phyloP scores from a whole-genome alignment of 1,140 invertebrate species.

The Drosophila busckii region DNA sequence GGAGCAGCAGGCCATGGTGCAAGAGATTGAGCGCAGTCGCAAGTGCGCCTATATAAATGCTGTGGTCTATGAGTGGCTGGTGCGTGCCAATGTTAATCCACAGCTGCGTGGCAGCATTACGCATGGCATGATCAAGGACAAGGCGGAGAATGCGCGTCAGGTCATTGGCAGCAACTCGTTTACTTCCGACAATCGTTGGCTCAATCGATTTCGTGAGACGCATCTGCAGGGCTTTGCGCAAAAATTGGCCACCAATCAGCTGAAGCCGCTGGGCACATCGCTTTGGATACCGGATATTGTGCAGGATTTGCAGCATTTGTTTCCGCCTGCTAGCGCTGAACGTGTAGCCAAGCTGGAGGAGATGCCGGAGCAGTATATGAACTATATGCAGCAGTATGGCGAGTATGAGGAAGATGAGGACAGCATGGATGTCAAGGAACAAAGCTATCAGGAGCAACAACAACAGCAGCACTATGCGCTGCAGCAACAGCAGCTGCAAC shows the following conservation, averaged over 20 bases:
- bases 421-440: slow-evolving; percentile 62
- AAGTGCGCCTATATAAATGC: slow-evolving; percentile 76
- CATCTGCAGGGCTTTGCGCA: slow-evolving; percentile 71
- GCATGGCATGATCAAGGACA: slow-evolving; percentile 77
- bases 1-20: slow-evolving; percentile 70
- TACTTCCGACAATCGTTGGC: slow-evolving; percentile 71
- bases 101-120: slow-evolving; percentile 71
- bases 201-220: slow-evolving; percentile 71
- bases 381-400: slow-evolving; percentile 73
- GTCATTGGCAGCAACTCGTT: slow-evolving; percentile 67
- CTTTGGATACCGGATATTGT: slow-evolving; percentile 74
- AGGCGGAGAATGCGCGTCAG: slow-evolving; percentile 63
- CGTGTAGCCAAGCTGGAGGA: slow-evolving; percentile 70
- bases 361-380: slow-evolving; percentile 71
- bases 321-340: slow-evolving; percentile 67
- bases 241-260: slow-evolving; percentile 64
- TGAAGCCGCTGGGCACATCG: slow-evolving; percentile 62
- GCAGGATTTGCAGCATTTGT: slow-evolving; percentile 64
- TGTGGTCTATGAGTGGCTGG: slow-evolving; percentile 72
- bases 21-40: slow-evolving; percentile 67
- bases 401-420: slow-evolving; percentile 73
- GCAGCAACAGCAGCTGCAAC: slow-evolving; percentile 54
- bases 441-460: slow-evolving; percentile 62
- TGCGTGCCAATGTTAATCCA: slow-evolving; percentile 70
- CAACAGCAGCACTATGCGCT: slow-evolving; percentile 54